Percentiles rank a stretch among this genome's conserved stretches.
Conservation (phyloP, 2,888 invertebrate species). For the Ditula angustiorana region DNA sequence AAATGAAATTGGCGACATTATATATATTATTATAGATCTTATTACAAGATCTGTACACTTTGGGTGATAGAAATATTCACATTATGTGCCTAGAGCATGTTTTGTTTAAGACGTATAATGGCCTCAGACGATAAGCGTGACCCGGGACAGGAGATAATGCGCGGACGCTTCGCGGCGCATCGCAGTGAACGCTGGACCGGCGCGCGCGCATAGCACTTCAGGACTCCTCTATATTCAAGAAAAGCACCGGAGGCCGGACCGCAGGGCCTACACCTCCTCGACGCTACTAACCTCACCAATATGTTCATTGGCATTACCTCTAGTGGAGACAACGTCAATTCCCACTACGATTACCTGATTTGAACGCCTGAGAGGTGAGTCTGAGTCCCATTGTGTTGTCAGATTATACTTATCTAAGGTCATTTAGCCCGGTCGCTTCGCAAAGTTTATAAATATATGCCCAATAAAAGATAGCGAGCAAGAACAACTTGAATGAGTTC, state of each 20-base stretch:
- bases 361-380: conserved; percentile 73
- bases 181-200: conserved; percentile 41
- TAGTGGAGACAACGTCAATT: conserved; percentile 80
- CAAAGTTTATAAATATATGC: conserved; percentile 58
- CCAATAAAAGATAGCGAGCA: conserved; percentile 43
- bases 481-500: conserved; percentile 18
- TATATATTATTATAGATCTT: neutral
- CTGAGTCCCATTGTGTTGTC: conserved; percentile 54
- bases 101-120: conserved; percentile 68
- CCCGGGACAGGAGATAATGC: conserved; percentile 66
- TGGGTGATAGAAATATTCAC: conserved; percentile 30
- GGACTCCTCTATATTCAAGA: conserved; percentile 49
- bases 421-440: conserved; percentile 47
- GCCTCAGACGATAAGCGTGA: conserved; percentile 71
- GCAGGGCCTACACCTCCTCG: conserved; percentile 43
- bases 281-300: conserved; percentile 56
- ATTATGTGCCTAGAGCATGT: conserved; percentile 46
- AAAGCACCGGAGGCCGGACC: conserved; percentile 57
- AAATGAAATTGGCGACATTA: neutral
- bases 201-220: conserved; percentile 43
- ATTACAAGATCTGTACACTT: conserved; percentile 4
- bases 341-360: conserved; percentile 83
- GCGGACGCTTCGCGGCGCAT: conserved; percentile 53
- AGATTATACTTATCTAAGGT: conserved; percentile 58
- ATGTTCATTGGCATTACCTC: conserved; percentile 84